Evolutionary conservation across 2,797 vertebrate species (phyloP), one percentile per base, ranked within the genome.

Genomic region (Leptoclinus maculatus): DNA sequence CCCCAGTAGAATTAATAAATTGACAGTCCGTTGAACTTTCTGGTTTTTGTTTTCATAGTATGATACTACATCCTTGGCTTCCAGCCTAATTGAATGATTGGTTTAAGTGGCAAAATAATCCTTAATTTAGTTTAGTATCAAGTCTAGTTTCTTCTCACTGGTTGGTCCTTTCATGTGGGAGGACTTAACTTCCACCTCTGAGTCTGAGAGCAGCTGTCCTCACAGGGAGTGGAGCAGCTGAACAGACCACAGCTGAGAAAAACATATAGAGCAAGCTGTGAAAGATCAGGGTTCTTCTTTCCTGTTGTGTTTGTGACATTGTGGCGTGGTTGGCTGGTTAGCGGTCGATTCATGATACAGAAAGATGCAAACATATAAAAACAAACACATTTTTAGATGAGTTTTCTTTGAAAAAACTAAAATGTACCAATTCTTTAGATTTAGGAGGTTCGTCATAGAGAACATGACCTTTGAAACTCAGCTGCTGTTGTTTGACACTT

Each of bases 191-290:
- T 78, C 49, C 39, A 70, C 69, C 29, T 54, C 13, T 36, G 29
- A 21, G 29, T 23, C 41, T 6, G 0, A 11, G 2, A 45, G 51
- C 71, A 77, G 70, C 47, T 78, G 78, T 68, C 57, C 34, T 14
- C 7, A 0, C 43, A 71, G 62, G 2, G 39, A 76, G 23, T 4
- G 36, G 16, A 56, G 66, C 62, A 82, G 78, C 66, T 84, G 76
- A 57, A 41, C 3, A 4, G 29, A 65, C 62, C 45, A 27, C 43
- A 69, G 74, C 54, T 66, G 54, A 67, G 41, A 66, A 21, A 70
- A 3, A 51, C 51, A 53, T 17, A 34, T 32, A 63, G 66, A 53
- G 7, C 17, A 3, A 69, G 34, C 43, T 58, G 71, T 29, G 3
- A 7, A 25, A 23, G 29, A 66, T 25, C 36, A 45, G 21, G 10